These are phyloP conservation scores for Phrynocephalus guinanensis DNA, from an alignment of 2,797 vertebrate species.

Conservation along the genomic window DNA sequence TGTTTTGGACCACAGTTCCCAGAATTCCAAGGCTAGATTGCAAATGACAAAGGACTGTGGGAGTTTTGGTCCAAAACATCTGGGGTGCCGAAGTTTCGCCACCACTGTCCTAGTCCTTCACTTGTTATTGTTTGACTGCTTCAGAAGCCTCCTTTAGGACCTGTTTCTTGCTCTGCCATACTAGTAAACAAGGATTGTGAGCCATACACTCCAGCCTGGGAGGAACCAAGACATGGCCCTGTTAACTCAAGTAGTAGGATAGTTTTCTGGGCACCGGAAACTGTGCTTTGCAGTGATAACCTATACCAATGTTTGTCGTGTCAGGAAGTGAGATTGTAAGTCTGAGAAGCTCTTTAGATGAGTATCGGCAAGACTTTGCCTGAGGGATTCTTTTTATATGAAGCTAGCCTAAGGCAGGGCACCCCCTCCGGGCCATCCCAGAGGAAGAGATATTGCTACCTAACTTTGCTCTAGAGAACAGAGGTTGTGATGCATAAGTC, in stretches of 20 bases:
- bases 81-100: too few relatives aligned
- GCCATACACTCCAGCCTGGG: not conserved
- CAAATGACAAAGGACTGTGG: too few relatives aligned
- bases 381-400: not conserved
- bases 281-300: not conserved
- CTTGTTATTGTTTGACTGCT: not conserved
- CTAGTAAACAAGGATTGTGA: too few relatives aligned
- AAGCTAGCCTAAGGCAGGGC: not conserved
- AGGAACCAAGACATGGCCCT: not conserved
- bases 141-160: too few relatives aligned
- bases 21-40: too few relatives aligned
- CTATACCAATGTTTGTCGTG: not conserved
- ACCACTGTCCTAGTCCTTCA: too few relatives aligned
- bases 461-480: not conserved
- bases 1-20: too few relatives aligned
- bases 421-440: not conserved
- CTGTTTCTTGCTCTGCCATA: not conserved
- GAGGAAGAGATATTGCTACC: not conserved
- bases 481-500: not conserved
- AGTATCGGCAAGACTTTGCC: not conserved
- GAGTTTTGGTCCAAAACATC: too few relatives aligned
- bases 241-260: not conserved
- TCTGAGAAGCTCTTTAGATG: not conserved
- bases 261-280: not conserved
- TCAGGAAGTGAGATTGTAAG: not conserved